A percentile compares a stretch with the other conserved stretches of the same genome.
Evolutionary conservation across 1,140 invertebrate genomes (phyloP).

Genomic region (Atopsyche davidsoni): DNA sequence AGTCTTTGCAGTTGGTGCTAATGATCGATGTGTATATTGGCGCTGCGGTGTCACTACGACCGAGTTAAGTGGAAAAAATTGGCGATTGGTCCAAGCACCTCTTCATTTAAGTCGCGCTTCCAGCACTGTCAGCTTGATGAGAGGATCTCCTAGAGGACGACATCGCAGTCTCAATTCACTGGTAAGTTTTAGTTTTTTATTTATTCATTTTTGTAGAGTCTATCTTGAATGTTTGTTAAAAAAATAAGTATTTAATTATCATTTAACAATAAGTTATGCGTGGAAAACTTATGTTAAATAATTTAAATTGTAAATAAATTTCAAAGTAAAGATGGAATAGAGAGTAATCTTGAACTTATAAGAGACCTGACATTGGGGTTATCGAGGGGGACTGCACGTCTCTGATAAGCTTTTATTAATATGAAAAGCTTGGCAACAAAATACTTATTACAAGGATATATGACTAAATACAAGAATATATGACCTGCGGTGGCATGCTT

Average conservation of each 20-base stretch:
- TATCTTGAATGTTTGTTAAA: not conserved
- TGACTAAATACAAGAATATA: too few relatives aligned
- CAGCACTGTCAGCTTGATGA: conserved; percentile 56
- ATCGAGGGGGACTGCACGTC: too few relatives aligned
- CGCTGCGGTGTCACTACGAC: conserved; percentile 67
- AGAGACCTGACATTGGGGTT: too few relatives aligned
- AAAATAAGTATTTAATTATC: conserved; percentile 1
- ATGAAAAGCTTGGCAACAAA: too few relatives aligned
- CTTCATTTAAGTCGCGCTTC: conserved; percentile 73
- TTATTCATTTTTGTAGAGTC: not conserved
- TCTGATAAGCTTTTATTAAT: too few relatives aligned
- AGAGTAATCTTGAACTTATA: too few relatives aligned
- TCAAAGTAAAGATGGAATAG: too few relatives aligned
- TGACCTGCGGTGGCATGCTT: too few relatives aligned
- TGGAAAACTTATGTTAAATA: too few relatives aligned
- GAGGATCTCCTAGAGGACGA: conserved; percentile 43
- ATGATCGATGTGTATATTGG: conserved; percentile 71
- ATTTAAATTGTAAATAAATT: too few relatives aligned
- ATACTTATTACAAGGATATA: too few relatives aligned
- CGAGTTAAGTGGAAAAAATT: conserved; percentile 82
- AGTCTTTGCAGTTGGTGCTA: conserved; percentile 54
- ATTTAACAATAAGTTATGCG: too few relatives aligned
- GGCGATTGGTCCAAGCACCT: conserved; percentile 69
- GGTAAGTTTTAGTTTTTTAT: conserved; percentile 2
- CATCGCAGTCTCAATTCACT: conserved; percentile 41